Base-by-base conservation (phyloP, 2,888 invertebrate species). In the Patella ulyssiponensis region DNA sequence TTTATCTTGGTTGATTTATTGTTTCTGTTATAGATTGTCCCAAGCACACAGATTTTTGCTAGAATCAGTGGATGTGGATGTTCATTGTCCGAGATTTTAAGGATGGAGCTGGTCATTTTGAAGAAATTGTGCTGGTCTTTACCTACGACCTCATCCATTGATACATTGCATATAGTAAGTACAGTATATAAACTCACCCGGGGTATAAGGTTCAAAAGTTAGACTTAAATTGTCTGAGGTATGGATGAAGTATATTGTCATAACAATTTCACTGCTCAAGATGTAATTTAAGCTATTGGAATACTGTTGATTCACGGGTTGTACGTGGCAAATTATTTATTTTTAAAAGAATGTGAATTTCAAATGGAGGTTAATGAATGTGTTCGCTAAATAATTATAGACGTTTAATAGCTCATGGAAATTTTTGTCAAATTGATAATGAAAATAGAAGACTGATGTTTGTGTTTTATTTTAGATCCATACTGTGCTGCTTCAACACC, bases 71-170 rank as follows among this genome's bases (percentile, higher is more conserved):
- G 96, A 91, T 96, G 96, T 88, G 95, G 95, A 88, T 96, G 96
- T 92, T 96, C 96, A 51, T 94, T 95, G 75, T 95, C 96, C 86
- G 97, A 97, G 93, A 94, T 97, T 88, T 92, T 94, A 33, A 95
- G 97, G 84, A 97, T 97, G 97, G 95, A 96, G 77, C 94, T 94
- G 79, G 95, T 96, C 79, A 94, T 97, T 87, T 94, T 93, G 27
- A 94, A 95, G 92, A 97, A 97, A 80, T 87, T 92, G 56, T 83
- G 87, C 75, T 92, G 91, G 91, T 86, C 87, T 78, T 80, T 88
- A 74, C 86, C 86, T 75, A 80, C 84, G 73, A 86, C 87, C 53
- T 90, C 90, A 64, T 84, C 89, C 71, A 83, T 91, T 73, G 89
- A 91, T 83, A 90, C 90, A 83, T 87, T 92, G 79, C 90, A 91